Evolutionary conservation across 2,888 invertebrate species (phyloP).

Genomic region (Galerucella calmariensis): DNA sequence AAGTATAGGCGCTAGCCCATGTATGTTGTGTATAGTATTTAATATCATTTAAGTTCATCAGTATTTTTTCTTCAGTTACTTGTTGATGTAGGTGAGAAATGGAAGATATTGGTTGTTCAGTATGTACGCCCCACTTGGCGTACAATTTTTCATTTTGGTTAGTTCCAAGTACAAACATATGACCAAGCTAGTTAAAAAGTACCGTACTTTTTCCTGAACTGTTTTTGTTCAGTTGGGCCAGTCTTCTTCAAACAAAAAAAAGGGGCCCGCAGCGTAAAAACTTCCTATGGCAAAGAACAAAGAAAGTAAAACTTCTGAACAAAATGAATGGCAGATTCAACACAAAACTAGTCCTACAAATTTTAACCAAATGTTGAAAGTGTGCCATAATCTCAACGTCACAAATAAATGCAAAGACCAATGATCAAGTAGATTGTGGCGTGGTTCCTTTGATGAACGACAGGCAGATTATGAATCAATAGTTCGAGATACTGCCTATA

Average conservation of each 20-base stretch:
- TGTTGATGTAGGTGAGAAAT: slow-evolving; percentile 54
- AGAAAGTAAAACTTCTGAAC: slow-evolving; percentile 29
- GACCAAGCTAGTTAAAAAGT: slow-evolving; percentile 50
- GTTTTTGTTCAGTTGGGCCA: slow-evolving; percentile 31
- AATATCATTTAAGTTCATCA: slow-evolving; percentile 49
- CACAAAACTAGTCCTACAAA: slow-evolving; percentile 44
- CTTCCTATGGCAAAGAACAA: slow-evolving; percentile 31
- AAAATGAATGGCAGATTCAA: slow-evolving; percentile 35
- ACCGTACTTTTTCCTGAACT: slow-evolving; percentile 41
- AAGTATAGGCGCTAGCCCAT: slow-evolving; percentile 38
- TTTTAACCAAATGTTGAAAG: slow-evolving; percentile 42
- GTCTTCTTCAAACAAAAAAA: slow-evolving; percentile 16
- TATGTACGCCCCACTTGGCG: slow-evolving; percentile 39
- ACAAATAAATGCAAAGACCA: slow-evolving; percentile 48
- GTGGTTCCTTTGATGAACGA: slow-evolving; percentile 39
- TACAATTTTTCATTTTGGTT: slow-evolving; percentile 51
- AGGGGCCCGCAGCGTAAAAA: slow-evolving; percentile 36
- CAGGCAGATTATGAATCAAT: slow-evolving; percentile 50
- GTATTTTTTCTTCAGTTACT: slow-evolving; percentile 48
- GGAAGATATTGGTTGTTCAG: slow-evolving; percentile 41
- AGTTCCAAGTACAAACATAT: slow-evolving; percentile 53
- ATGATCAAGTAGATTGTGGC: slow-evolving; percentile 46
- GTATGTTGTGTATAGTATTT: slow-evolving; percentile 50
- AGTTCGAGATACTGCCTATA: slow-evolving; percentile 57
- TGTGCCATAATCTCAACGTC: slow-evolving; percentile 52